phyloP scores from a whole-genome alignment of 1,140 invertebrate genomes.

The Ladona fulva region DNA sequence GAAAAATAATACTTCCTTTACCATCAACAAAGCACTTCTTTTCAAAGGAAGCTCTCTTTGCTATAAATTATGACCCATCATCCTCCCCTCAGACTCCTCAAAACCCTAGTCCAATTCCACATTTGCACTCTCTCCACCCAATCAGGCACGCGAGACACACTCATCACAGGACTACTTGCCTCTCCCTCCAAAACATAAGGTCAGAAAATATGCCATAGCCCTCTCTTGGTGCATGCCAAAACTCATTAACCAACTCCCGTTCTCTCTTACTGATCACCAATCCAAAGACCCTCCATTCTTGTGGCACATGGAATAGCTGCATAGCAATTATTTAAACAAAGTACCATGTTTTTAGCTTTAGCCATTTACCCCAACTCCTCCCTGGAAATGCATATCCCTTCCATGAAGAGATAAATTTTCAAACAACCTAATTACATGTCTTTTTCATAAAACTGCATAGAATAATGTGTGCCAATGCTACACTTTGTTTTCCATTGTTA shows the following conservation, averaged over 20 bases:
- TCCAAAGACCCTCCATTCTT: constrained; percentile 2
- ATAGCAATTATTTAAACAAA: constrained; percentile 5
- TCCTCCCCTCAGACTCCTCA: not conserved
- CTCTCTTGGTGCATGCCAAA: too few species aligned
- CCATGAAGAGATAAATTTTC: constrained; percentile 4
- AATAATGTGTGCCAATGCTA: constrained; percentile 7
- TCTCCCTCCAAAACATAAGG: too few species aligned
- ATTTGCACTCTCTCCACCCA: too few species aligned
- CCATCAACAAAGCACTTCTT: not conserved
- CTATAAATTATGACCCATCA: constrained; percentile 1
- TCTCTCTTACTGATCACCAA: too few species aligned
- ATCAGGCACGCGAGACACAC: too few species aligned
- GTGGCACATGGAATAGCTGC: constrained; percentile 6
- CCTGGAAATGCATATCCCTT: constrained; percentile 4
- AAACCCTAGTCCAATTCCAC: too few species aligned
- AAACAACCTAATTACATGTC: constrained; percentile 10
- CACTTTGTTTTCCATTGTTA: not conserved
- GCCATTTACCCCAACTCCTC: constrained; percentile 2
- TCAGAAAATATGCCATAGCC: too few species aligned
- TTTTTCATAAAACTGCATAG: constrained; percentile 2
- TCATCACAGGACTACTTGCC: too few species aligned
- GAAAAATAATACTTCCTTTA: not conserved
- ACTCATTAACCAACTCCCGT: too few species aligned
- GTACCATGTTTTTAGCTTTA: constrained; percentile 8
- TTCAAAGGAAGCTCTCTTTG: not conserved